Base-by-base conservation (phyloP, 37 sponge, comb jelly and placozoan genomes). In the Aplysina aerophoba region DNA sequence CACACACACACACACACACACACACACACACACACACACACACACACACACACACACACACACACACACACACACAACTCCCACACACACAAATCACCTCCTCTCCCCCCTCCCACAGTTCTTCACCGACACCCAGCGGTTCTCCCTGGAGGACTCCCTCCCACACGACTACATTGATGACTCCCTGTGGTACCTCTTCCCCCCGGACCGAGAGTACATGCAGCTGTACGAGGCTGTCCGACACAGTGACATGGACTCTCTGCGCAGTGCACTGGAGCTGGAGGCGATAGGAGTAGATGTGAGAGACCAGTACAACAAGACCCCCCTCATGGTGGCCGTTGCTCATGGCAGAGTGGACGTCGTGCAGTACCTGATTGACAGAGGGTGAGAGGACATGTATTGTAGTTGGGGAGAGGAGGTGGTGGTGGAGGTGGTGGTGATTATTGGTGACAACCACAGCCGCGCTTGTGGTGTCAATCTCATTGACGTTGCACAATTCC, bases 251-350 rank as follows among this genome's bases (percentile, higher is more conserved):
- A 59, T 96, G 73, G 89, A 91, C 34, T 93, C 98, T 2, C 71
- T 98, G 21, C 80, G 83, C 40, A 61, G 85, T 8, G 98, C 98
- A 0, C 74, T 94, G 38, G 73, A 67, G 58, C n/a, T 44, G 21
- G 62, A 71, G 65, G 94, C 88, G 0, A 79, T 94, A 0, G 50
- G 89, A 0, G 67, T 88, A 17, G 91, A 98, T 86, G 80, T 77
- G 57, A 84, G 92, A 21, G 98, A 98, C 86, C 91, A 93, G 89
- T 98, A 91, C 86, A 94, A 92, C 82, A 98, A 98, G 81, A 98
- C 98, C 20, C 98, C 96, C 15, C 91, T 98, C 22, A 98, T 98
- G 98, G 84, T 94, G 24, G 98, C 98, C n/a, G 56, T 85, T 56
- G 81, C 91, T 61, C 93, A 94, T 58, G 98, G 98, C 0, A 36